Evolutionary conservation across 2,888 invertebrate genomes (phyloP).

Genomic region (Sussaba pulchella): DNA sequence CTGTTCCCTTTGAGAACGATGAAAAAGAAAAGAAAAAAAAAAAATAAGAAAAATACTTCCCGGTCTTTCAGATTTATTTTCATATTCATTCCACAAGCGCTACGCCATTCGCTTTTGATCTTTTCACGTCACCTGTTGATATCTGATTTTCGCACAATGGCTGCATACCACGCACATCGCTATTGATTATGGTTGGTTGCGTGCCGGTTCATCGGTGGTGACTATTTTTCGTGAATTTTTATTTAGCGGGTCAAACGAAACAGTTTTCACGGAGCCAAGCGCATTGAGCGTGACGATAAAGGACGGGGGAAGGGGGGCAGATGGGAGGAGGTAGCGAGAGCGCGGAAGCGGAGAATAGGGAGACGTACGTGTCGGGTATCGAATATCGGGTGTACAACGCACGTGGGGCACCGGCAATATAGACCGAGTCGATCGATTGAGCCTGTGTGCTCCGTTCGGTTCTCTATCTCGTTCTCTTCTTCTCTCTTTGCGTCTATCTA

Average conservation of each 20-base stretch:
- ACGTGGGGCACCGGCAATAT: slow-evolving; percentile 57
- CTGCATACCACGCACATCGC: not conserved
- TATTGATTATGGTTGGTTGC: slow-evolving; percentile 40
- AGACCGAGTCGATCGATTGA: slow-evolving; percentile 61
- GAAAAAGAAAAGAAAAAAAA: no score
- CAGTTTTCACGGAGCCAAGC: slow-evolving; percentile 33
- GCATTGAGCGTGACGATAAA: no score
- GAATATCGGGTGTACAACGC: slow-evolving; percentile 60
- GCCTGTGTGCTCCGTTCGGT: slow-evolving; percentile 53
- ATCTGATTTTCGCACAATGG: slow-evolving; percentile 31
- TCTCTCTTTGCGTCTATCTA: no score
- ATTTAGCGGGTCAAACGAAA: slow-evolving; percentile 32
- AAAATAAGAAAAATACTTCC: not conserved
- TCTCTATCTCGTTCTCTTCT: no score
- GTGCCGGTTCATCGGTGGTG: slow-evolving; percentile 28
- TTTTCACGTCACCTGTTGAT: slow-evolving; percentile 60
- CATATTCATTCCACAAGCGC: not conserved
- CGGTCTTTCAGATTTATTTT: not conserved
- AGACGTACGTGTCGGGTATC: slow-evolving; percentile 51
- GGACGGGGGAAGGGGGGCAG: slow-evolving; percentile 28
- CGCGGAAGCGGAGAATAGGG: slow-evolving; percentile 32
- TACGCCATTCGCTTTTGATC: not conserved
- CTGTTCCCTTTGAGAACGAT: no score
- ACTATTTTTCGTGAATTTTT: slow-evolving; percentile 47
- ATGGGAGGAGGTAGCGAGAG: slow-evolving; percentile 33